These are phyloP conservation scores for Drosophila malerkotliana DNA, from an alignment of 1,140 invertebrate genomes.

Conservation along the genomic window DNA sequence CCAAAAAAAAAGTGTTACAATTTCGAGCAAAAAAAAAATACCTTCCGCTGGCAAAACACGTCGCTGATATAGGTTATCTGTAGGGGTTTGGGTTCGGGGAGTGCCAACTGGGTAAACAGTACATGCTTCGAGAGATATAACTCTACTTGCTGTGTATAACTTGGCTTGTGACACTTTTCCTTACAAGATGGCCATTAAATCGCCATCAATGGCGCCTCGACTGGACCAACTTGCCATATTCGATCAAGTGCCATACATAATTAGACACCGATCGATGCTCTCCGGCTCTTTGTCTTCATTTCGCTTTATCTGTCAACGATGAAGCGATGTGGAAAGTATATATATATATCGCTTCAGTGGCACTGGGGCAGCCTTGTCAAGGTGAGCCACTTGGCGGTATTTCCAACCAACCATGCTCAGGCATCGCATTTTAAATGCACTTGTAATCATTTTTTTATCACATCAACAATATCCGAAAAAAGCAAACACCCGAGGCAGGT, in stretches of 20 bases:
- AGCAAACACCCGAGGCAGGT: conserved; percentile 18
- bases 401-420: conserved; percentile 32
- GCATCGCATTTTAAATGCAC: conserved; percentile 7
- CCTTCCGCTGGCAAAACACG: conserved; percentile 22
- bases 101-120: conserved; percentile 32
- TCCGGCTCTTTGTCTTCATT: conserved; percentile 31
- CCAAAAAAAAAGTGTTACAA: neutral
- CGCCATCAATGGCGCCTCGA: conserved; percentile 14
- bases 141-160: neutral
- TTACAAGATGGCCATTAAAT: conserved; percentile 16
- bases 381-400: conserved; percentile 62
- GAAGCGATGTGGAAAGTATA: conserved; percentile 61
- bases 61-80: conserved; percentile 31
- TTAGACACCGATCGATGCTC: conserved; percentile 31
- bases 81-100: conserved; percentile 7
- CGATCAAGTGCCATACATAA: conserved; percentile 29
- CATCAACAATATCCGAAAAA: conserved; percentile 17
- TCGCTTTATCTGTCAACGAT: conserved; percentile 22
- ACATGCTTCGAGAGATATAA: conserved; percentile 12
- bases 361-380: conserved; percentile 59
- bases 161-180: conserved; percentile 28
- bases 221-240: conserved; percentile 18
- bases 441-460: conserved; percentile 33
- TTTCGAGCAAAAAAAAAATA: neutral
- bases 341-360: conserved; percentile 31